phyloP scores from a whole-genome alignment of 2,888 invertebrate species.

The Volucella inflata region DNA sequence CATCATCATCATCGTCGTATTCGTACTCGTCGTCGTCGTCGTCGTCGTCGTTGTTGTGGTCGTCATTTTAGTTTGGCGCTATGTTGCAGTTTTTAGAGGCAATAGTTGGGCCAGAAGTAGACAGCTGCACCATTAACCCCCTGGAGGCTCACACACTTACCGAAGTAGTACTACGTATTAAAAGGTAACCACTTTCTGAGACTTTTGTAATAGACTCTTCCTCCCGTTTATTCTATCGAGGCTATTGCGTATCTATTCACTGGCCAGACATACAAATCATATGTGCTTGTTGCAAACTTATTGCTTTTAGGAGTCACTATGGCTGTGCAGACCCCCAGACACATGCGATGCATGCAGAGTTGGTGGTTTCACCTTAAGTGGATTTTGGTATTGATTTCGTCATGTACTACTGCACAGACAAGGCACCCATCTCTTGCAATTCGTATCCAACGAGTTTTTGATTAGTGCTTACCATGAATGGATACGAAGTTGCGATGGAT shows the following conservation, averaged over 20 bases:
- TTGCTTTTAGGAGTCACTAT: conserved; percentile 6
- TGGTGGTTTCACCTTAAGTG: conserved; percentile 46
- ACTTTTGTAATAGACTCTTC: conserved; percentile 15
- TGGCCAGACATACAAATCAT: conserved; percentile 29
- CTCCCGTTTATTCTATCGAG: conserved; percentile 20
- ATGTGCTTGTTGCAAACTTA: conserved; percentile 45
- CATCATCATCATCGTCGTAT: conserved; percentile 43
- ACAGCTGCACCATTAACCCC: conserved; percentile 59
- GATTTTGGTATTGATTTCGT: conserved; percentile 58
- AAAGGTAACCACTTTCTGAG: conserved; percentile 2
- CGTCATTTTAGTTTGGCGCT: neutral
- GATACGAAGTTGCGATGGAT: conserved; percentile 54
- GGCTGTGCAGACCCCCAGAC: conserved; percentile 6
- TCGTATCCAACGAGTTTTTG: conserved; percentile 58
- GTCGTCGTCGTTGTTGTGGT: neutral
- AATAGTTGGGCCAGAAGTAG: conserved; percentile 31
- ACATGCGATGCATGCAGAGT: conserved; percentile 12
- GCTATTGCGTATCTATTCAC: conserved; percentile 47
- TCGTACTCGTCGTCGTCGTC: neutral
- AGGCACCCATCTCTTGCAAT: conserved; percentile 59
- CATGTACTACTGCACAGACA: conserved; percentile 44
- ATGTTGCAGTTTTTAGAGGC: conserved; percentile 6
- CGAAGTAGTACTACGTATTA: neutral
- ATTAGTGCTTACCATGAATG: conserved; percentile 36
- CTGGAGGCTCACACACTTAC: conserved; percentile 28